These are phyloP conservation scores for Luidia sarsii DNA, from an alignment of 53 echinoderm and acorn worm species.

Conservation along the genomic window DNA sequence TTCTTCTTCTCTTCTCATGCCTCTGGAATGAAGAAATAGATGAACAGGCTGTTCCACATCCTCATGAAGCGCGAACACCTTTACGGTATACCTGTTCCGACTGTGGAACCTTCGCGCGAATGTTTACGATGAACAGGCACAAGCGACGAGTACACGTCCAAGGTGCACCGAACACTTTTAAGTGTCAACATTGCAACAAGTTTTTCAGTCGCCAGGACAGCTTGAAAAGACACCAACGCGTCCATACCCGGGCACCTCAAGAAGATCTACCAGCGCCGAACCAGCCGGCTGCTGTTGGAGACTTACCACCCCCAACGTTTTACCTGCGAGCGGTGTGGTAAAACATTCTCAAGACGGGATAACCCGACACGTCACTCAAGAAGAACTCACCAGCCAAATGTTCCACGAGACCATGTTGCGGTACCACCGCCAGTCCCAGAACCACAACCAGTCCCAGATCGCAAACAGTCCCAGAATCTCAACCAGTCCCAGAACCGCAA, in stretches of 20 bases:
- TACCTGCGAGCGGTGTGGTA: slow-evolving; percentile 1
- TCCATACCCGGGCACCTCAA: background rate
- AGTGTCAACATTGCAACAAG: slow-evolving; percentile 10
- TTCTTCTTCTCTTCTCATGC: too few species aligned
- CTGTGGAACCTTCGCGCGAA: background rate
- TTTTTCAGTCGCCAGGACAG: slow-evolving; percentile 3
- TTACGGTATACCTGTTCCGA: too few species aligned
- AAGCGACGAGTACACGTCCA: background rate
- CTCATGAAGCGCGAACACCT: too few species aligned
- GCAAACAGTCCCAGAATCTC: background rate
- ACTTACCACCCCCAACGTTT: background rate
- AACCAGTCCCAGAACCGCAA: background rate
- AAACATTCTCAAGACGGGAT: background rate
- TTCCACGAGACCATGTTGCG: background rate
- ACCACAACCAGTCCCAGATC: background rate
- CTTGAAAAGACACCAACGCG: background rate
- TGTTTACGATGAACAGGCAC: background rate
- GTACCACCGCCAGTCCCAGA: background rate
- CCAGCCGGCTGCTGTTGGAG: background rate
- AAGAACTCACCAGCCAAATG: background rate
- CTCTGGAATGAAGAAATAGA: too few species aligned
- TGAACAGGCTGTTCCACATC: too few species aligned
- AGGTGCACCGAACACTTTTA: background rate
- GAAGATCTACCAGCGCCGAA: background rate
- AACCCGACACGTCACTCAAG: background rate